phyloP scores from a whole-genome alignment of 2,797 vertebrate species.

The Enteromius unitaeniatus region DNA sequence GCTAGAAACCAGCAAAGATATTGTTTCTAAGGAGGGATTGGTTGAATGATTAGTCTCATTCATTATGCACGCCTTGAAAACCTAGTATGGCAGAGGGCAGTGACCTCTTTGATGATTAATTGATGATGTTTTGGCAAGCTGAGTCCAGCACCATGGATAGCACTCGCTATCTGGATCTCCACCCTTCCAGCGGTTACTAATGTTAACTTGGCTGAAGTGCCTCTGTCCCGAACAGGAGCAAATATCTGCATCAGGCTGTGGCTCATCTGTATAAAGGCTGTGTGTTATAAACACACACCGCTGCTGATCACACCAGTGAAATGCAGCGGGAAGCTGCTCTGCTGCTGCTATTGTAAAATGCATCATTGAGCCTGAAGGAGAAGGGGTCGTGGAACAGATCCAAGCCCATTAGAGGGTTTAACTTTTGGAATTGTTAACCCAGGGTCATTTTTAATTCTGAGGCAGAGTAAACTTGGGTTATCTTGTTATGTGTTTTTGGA shows the following conservation, averaged over 20 bases:
- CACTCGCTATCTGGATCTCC: conserved; percentile 42
- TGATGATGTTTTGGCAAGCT: conserved; percentile 33
- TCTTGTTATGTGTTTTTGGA: not conserved
- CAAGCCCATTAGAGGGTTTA: not conserved
- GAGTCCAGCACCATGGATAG: conserved; percentile 72
- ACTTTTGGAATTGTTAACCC: not conserved
- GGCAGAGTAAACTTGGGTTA: not conserved
- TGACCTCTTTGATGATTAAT: conserved; percentile 60
- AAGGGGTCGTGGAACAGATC: not conserved
- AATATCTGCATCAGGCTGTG: conserved; percentile 3
- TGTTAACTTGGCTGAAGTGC: not conserved
- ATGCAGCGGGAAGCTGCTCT: not conserved
- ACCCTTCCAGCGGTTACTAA: not conserved
- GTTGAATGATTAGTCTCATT: conserved; percentile 27
- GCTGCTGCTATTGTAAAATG: not conserved
- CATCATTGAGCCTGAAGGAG: not conserved
- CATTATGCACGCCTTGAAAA: conserved; percentile 42
- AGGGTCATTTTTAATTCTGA: not conserved
- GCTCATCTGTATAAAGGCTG: not conserved
- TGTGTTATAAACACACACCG: not conserved
- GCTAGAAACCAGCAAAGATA: not conserved
- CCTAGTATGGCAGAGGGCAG: conserved; percentile 16
- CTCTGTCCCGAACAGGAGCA: conserved; percentile 9
- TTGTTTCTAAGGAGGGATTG: not conserved
- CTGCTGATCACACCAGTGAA: not conserved